Evolutionary conservation across 2,888 invertebrate genomes (phyloP).

Genomic region (Masnerella sp.): DNA sequence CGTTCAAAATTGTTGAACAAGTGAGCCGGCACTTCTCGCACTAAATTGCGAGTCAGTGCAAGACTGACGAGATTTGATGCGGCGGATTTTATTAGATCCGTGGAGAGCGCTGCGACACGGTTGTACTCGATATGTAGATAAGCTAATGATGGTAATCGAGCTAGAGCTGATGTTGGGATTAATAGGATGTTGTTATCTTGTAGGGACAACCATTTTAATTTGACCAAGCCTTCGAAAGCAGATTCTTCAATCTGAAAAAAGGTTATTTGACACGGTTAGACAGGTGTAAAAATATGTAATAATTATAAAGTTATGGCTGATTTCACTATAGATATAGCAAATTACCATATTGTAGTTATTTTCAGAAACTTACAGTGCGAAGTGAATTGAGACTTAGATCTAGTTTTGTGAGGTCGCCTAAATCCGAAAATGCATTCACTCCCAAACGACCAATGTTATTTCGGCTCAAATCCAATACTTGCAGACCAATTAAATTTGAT

Average conservation of each 20-base stretch:
- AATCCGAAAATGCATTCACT: constrained; percentile 88
- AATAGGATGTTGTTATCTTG: constrained; percentile 93
- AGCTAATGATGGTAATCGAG: constrained; percentile 86
- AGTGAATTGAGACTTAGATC: constrained; percentile 92
- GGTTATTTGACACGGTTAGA: too few relatives aligned
- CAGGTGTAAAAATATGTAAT: too few relatives aligned
- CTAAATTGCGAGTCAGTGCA: constrained; percentile 89
- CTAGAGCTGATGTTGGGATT: constrained; percentile 90
- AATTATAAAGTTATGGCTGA: constrained; percentile 6
- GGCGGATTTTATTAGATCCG: constrained; percentile 86
- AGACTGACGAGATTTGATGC: constrained; percentile 85
- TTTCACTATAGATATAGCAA: too few relatives aligned
- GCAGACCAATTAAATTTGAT: constrained; percentile 82
- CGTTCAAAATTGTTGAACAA: constrained; percentile 89
- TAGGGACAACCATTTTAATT: constrained; percentile 86
- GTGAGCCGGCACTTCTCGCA: constrained; percentile 89
- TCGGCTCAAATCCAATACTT: constrained; percentile 89
- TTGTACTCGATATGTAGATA: constrained; percentile 90
- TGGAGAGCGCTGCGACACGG: constrained; percentile 90
- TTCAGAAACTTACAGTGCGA: constrained; percentile 84
- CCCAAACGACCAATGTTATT: constrained; percentile 90
- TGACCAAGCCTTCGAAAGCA: constrained; percentile 89
- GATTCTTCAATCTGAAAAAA: constrained; percentile 92
- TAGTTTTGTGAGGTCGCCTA: constrained; percentile 84
- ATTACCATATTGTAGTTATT: constrained; percentile 13